These are phyloP conservation scores for Condylura cristata DNA, from an alignment of 2,113 vertebrate species.

Conservation along the genomic window DNA sequence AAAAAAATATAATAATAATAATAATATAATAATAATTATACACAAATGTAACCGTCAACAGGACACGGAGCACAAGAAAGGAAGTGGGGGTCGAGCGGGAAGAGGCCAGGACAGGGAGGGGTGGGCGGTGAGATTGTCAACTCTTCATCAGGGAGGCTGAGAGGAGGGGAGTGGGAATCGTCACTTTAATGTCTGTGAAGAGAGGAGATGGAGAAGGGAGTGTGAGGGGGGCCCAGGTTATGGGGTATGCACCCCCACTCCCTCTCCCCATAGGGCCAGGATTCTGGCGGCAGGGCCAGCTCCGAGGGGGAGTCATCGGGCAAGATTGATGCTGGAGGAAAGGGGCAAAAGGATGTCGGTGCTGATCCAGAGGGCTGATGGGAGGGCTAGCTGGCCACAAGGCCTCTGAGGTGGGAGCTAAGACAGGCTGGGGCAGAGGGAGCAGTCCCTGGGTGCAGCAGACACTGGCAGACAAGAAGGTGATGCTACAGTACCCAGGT, in stretches of 20 bases:
- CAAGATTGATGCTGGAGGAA: constrained; percentile 14
- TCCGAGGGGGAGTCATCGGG: neutral
- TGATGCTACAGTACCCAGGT: constrained; percentile 93
- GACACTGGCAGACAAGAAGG: constrained; percentile 45
- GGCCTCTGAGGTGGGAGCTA: constrained; percentile 39
- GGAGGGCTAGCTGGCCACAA: constrained; percentile 40
- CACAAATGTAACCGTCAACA: constrained; percentile 82
- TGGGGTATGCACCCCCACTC: neutral
- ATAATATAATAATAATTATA: constrained; percentile 81
- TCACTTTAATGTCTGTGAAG: constrained; percentile 83
- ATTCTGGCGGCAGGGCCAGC: neutral
- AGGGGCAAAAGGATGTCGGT: neutral
- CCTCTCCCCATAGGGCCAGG: constrained; percentile 41
- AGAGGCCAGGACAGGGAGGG: constrained; percentile 71
- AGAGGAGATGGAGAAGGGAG: constrained; percentile 77
- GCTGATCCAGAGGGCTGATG: neutral
- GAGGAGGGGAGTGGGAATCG: constrained; percentile 73
- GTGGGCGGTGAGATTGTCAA: constrained; percentile 81
- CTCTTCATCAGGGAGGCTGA: constrained; percentile 77
- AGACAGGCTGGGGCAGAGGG: neutral
- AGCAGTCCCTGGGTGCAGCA: constrained; percentile 55
- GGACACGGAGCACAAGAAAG: constrained; percentile 77
- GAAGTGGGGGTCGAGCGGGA: constrained; percentile 72
- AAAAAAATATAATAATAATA: constrained; percentile 83
- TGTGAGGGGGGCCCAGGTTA: constrained; percentile 54